These are phyloP conservation scores for Chrysolina americana DNA, from an alignment of 2,888 invertebrate genomes.

Conservation along the genomic window DNA sequence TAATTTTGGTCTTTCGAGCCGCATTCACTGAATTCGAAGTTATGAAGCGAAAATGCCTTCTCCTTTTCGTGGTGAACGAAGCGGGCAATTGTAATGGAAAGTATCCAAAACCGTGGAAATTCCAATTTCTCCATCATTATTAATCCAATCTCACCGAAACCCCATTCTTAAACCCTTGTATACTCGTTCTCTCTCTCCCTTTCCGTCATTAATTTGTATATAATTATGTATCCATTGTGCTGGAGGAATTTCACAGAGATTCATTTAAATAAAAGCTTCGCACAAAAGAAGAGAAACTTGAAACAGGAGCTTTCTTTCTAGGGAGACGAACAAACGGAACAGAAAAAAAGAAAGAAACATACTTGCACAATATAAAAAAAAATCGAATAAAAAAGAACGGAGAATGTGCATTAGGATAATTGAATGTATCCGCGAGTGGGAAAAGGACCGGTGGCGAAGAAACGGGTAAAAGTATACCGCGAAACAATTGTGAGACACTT, in stretches of 20 bases:
- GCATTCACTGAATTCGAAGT: constrained; percentile 12
- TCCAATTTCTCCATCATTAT: constrained; percentile 44
- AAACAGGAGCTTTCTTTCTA: constrained; percentile 37
- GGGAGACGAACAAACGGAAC: constrained; percentile 32
- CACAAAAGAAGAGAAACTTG: constrained; percentile 39
- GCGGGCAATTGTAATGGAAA: constrained; percentile 42
- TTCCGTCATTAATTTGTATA: constrained; percentile 47
- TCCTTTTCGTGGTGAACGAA: constrained; percentile 34
- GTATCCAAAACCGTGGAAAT: constrained; percentile 41
- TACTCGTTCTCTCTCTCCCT: constrained; percentile 27
- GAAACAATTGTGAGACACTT: constrained; percentile 1
- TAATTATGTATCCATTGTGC: constrained; percentile 48
- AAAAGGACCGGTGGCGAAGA: constrained; percentile 31
- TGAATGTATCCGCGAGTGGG: constrained; percentile 47
- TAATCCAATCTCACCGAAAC: constrained; percentile 43
- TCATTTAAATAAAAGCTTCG: constrained; percentile 39
- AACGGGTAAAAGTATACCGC: constrained; percentile 9
- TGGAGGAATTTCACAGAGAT: constrained; percentile 33
- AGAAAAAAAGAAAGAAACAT: constrained; percentile 30
- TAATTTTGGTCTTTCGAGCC: constrained; percentile 19
- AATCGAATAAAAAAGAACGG: constrained; percentile 34
- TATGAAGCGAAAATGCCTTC: constrained; percentile 13
- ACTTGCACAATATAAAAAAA: constrained; percentile 32
- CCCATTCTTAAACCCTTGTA: constrained; percentile 36
- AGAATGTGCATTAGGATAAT: constrained; percentile 54